Evolutionary conservation across 2,797 vertebrate genomes (phyloP), one percentile per base, ranked within the genome.

Genomic region (Prunella strophiata): DNA sequence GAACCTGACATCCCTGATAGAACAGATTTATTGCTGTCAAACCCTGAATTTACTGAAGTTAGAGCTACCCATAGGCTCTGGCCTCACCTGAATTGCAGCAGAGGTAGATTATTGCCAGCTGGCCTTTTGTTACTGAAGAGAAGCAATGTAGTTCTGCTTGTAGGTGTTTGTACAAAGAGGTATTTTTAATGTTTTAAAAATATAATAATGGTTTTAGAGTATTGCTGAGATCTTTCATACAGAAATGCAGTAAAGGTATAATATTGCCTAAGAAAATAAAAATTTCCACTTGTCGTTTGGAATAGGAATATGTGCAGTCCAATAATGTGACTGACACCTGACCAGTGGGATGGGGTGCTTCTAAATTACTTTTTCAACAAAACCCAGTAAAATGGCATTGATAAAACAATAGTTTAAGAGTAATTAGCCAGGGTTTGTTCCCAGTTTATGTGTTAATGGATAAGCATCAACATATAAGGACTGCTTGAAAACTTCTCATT

Each of bases 401-500:
- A 76, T 32, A 45, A 85, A 55, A 47, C 0, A 1, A 21, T 40
- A 70, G 8, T 40, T 78, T 34, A 78, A 43, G 10, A 40, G 11
- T 57, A 63, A 63, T 79, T 75, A 71, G 5, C 7, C 19, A 19
- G 13, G 13, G 5, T 52, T 76, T 82, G 7, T 78, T 84, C 20
- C 32, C 8, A 7, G 4, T 55, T 63, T 34, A 68, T 73, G 51
- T 81, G 34, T 61, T 83, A 89, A 80, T 52, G 43, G 80, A 83
- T 62, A 85, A 93, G 26, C 17, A 18, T 95, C 74, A 90, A 66
- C 47, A 83, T 15, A 14, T 68, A 91, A 91, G 25, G 42, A 15
- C 45, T 84, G 34, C 74, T 91, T 94, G 76, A 96, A 95, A 96
- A 90, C 17, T 43, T 82, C 50, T 94, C 70, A 85, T 94, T 95